Base-by-base conservation (phyloP, 2,888 invertebrate genomes). In the Tineola bisselliella region DNA sequence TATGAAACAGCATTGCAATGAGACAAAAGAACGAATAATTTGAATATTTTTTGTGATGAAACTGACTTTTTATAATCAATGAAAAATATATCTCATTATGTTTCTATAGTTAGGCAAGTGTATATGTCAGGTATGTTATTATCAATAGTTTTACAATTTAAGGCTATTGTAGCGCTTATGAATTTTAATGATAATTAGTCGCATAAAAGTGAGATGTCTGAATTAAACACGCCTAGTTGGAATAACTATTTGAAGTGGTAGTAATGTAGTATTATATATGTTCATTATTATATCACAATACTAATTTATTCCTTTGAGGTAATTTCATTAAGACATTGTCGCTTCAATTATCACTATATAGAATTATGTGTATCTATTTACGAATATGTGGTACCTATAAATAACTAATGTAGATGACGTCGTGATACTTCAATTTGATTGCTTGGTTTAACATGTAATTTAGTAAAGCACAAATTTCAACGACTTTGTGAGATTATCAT, bases 231-330 rank as follows among this genome's bases (percentile, higher is more conserved):
- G 48, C 15, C 48, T 48, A 17, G 8, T 48, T 5, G 2, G 3
- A 38, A 38, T 12, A 12, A 10, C 3, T 15, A 48, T 48, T 48
- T 17, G 48, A 48, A 48, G 10, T 13, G 44, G 44, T 44, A 44
- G 12, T 10, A 4, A 44, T 12, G 6, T 48, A 48, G 10, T 48
- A 48, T 48, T 48, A 48, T 48, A 3, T 13, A 3, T 15, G 15
- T 48, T 48, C 10, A 6, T 6, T 48, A 15, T 48, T 15, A 15
- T 6, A 43, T 5, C 15, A 48, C 48, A 48, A 15, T 48, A 48
- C n/a, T 48, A 48, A 48, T 48, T 48, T 15, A 48, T 48, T 48
- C 48, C 48, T 48, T 15, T 13, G 48, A 48, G 48, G 48, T 48
- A 10, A 15, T 48, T 17, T 48, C 48, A 48, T 48, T 48, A 48